phyloP scores from a whole-genome alignment of 2,113 vertebrate species.

The Crotalus viridis region DNA sequence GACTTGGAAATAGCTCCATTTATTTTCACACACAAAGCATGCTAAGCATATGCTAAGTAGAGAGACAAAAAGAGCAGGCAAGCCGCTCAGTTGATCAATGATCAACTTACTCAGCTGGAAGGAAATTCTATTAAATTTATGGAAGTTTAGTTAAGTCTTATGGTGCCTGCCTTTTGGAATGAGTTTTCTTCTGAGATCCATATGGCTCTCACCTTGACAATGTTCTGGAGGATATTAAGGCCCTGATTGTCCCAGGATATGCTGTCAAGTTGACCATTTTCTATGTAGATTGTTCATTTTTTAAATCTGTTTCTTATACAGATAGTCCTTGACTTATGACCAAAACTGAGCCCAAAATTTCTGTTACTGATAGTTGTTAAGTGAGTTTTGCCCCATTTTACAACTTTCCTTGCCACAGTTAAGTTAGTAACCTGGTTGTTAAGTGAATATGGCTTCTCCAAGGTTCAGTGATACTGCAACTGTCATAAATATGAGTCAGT shows the following conservation, averaged over 20 bases:
- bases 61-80: neutral
- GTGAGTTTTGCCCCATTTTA: no score
- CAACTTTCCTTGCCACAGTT: no score
- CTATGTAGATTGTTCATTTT: neutral
- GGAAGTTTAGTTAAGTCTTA: neutral
- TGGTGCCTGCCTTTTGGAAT: neutral
- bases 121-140: neutral
- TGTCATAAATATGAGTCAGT: no score
- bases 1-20: neutral
- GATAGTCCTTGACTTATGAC: no score
- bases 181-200: neutral
- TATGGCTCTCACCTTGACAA: neutral
- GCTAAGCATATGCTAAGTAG: neutral
- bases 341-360: no score
- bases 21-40: neutral
- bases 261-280: neutral
- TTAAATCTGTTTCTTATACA: no score
- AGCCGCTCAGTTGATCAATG: neutral
- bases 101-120: neutral
- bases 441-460: no score
- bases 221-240: neutral
- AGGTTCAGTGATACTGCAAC: no score
- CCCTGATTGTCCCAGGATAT: neutral
- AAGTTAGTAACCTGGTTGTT: no score
- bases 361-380: no score